Percentiles rank a stretch among this genome's conserved stretches.
Conservation (phyloP, 1,140 invertebrate genomes). For the Probaryconus sp. region DNA sequence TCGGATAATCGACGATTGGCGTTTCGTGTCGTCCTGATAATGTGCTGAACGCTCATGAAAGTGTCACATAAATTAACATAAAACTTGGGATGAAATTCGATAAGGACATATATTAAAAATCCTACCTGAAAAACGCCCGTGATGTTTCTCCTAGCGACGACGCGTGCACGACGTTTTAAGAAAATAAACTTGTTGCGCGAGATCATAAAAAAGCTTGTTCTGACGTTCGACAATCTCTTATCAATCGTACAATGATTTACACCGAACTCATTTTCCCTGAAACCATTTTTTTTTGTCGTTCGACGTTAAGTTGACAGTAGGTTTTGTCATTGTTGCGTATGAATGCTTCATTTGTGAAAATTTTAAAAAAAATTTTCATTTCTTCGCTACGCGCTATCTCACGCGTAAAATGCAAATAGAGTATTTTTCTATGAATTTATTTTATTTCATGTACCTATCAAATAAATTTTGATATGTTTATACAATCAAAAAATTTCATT, state of each 20-base stretch:
- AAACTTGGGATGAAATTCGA: not conserved
- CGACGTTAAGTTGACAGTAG: too few species aligned
- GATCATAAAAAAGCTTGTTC: not conserved
- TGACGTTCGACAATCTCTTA: not conserved
- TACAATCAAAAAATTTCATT: too few species aligned
- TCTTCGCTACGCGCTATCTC: too few species aligned
- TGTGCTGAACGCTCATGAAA: slow-evolving; percentile 22
- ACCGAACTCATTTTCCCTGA: too few species aligned
- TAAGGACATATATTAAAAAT: not conserved
- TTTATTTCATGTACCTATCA: too few species aligned
- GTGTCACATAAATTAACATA: slow-evolving; percentile 44
- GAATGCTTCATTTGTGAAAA: too few species aligned
- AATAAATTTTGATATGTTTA: too few species aligned
- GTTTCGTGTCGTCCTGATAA: slow-evolving; percentile 49
- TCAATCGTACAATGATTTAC: not conserved
- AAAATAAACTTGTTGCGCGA: slow-evolving; percentile 5
- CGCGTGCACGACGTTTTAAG: not conserved
- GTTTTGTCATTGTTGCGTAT: too few species aligned
- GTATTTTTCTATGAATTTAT: too few species aligned
- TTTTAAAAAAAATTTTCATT: too few species aligned
- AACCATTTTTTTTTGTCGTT: too few species aligned
- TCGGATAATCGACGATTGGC: slow-evolving; percentile 56
- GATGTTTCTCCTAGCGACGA: not conserved
- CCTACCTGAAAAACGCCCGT: not conserved
- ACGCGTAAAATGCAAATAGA: too few species aligned